Percentiles rank a stretch among this genome's conserved stretches.
phyloP scores from a whole-genome alignment of 2,888 invertebrate species.

The Plemyria rubiginata region DNA sequence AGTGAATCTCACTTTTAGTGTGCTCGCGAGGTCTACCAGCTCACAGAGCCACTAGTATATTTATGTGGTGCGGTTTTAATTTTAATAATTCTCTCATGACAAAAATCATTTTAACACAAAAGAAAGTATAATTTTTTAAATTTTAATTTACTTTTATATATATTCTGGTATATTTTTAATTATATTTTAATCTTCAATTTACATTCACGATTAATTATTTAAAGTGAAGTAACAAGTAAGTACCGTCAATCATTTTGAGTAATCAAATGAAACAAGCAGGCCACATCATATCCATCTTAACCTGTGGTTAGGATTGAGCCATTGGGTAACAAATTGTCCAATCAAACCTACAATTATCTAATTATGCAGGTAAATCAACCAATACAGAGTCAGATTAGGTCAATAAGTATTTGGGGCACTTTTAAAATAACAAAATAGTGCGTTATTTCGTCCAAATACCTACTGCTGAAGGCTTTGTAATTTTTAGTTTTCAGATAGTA shows the following conservation, averaged over 20 bases:
- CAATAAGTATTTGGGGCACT: background rate
- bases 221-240: conserved; percentile 8
- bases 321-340: conserved; percentile 30
- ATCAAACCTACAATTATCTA: conserved; percentile 36
- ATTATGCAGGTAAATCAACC: conserved; percentile 34
- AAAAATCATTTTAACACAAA: no score
- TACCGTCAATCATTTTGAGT: conserved; percentile 16
- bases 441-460: background rate
- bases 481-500: no score
- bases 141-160: no score
- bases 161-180: no score
- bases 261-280: conserved; percentile 2
- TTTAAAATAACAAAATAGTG: background rate
- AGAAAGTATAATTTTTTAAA: no score
- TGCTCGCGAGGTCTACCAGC: no score
- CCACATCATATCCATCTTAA: conserved; percentile 23
- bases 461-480: no score
- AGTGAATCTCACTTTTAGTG: no score
- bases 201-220: conserved; percentile 1
- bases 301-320: conserved; percentile 35
- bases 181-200: no score
- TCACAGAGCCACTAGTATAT: no score
- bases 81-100: no score
- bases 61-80: no score
- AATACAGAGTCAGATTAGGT: conserved; percentile 23